Base-by-base conservation (phyloP, 2,888 invertebrate species). In the Apodemia duryi region DNA sequence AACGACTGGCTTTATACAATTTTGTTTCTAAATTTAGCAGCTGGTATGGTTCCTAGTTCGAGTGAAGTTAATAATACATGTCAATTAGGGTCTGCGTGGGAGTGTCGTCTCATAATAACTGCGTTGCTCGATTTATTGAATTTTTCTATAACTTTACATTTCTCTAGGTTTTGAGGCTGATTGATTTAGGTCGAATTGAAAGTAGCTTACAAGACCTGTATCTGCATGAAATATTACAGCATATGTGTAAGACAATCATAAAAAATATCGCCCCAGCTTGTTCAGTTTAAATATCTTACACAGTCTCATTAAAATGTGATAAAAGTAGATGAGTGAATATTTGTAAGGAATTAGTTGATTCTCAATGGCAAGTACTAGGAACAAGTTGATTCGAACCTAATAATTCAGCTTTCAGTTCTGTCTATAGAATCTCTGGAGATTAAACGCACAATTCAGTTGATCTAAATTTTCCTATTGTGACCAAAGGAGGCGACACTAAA, bases 21-120 rank as follows among this genome's bases (percentile, higher is more conserved):
- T 86, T 82, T 80, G 79, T 85, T 86, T 89, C 88, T 87, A 91
- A 91, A 91, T 89, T 88, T 91, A 92, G 88, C 89, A 88, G 91
- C 90, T 89, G 91, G 86, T 89, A 92, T 91, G 89, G 92, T 92
- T 92, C 92, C 92, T 92, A 92, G 91, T 86, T 88, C 85, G 88
- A 88, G 90, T 91, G 88, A 91, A 89, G 86, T 86, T 86, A 80
- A 75, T 80, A 83, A 87, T 77, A 88, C 82, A 89, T 91, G 92
- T 92, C 92, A 92, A 92, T 92, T 92, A 92, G 91, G 89, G 88
- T 89, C 85, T 84, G 89, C 89, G 85, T 89, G 84, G 80, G 80
- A 79, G 91, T 91, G 91, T 91, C 91, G 91, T 88, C 91, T 88
- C 88, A 69, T 63, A 68, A 70, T 66, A 66, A 67, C 71, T 74